phyloP scores from a whole-genome alignment of 1,140 invertebrate species.

The Arctopsyche grandis region DNA sequence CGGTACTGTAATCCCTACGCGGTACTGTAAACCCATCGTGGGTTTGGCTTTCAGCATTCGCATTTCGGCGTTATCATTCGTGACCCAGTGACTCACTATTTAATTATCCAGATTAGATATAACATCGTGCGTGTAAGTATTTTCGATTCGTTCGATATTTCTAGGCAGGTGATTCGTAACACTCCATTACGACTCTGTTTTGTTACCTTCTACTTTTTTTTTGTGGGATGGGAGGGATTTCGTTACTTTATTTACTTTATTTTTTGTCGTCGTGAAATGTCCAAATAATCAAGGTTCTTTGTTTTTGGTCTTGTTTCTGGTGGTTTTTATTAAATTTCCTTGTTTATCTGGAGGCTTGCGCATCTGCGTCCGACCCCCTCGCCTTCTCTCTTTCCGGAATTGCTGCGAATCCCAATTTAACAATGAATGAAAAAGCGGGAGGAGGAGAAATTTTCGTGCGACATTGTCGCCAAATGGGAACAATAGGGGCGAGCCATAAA shows the following conservation, averaged over 20 bases:
- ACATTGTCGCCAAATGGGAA: background rate
- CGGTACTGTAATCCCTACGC: too few relatives aligned
- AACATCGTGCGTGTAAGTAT: background rate
- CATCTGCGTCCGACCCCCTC: slow-evolving; percentile 1
- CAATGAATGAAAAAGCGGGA: slow-evolving; percentile 7
- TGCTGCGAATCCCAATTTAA: slow-evolving; percentile 15
- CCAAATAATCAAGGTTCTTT: background rate
- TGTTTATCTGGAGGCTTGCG: background rate
- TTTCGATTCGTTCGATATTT: background rate
- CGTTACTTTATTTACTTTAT: background rate
- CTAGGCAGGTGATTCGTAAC: background rate
- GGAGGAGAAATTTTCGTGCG: slow-evolving; percentile 3
- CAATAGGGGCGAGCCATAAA: slow-evolving; percentile 17
- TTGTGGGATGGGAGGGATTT: background rate
- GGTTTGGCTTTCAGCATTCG: background rate
- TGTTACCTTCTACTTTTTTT: background rate
- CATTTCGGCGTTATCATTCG: background rate
- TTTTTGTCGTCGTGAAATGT: background rate
- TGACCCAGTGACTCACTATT: background rate
- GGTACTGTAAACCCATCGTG: too few relatives aligned
- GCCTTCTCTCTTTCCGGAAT: slow-evolving; percentile 18
- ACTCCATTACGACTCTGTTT: too few relatives aligned
- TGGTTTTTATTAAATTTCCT: too few relatives aligned
- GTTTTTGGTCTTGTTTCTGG: too few relatives aligned
- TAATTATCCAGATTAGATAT: slow-evolving; percentile 19